These are phyloP conservation scores for Cassiopea xamachana DNA, from an alignment of 30 jellyfish, hydroid and myxozoan genomes.

Conservation along the genomic window DNA sequence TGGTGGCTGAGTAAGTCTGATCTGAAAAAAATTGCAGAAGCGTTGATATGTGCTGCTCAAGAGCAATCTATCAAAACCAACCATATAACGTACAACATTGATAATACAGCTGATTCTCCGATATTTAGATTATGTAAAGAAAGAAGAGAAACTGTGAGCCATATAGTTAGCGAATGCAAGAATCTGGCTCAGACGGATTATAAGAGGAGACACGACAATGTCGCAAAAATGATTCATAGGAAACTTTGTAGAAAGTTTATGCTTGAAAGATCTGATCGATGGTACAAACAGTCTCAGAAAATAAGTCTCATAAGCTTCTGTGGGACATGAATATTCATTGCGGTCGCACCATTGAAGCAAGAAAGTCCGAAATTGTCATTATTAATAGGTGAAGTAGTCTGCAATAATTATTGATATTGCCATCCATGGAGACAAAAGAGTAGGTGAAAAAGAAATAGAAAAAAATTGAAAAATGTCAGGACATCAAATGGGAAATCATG, in stretches of 20 bases:
- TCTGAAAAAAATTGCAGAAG: background rate
- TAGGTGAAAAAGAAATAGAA: background rate
- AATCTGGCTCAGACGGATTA: constrained; percentile 1
- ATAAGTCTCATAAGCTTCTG: background rate
- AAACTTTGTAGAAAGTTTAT: background rate
- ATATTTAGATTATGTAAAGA: constrained; percentile 10
- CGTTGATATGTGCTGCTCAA: constrained; percentile 36
- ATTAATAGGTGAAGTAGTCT: background rate
- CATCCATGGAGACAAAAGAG: background rate
- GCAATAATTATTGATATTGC: constrained; percentile 7
- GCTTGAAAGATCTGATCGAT: background rate
- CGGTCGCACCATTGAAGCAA: background rate
- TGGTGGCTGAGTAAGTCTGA: constrained; percentile 19
- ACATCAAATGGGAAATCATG: background rate
- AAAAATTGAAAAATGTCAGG: background rate
- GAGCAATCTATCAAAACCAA: constrained; percentile 8
- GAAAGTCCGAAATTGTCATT: constrained; percentile 4
- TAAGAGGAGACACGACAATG: constrained; percentile 14
- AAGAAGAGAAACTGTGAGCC: constrained; percentile 20
- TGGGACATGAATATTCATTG: background rate
- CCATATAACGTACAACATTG: constrained; percentile 4
- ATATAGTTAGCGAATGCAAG: constrained; percentile 15
- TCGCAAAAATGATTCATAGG: background rate
- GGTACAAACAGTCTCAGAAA: background rate
- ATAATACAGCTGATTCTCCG: constrained; percentile 10